These are phyloP conservation scores for Crossaster papposus DNA, from an alignment of 53 echinoderm and acorn worm genomes.

Conservation along the genomic window DNA sequence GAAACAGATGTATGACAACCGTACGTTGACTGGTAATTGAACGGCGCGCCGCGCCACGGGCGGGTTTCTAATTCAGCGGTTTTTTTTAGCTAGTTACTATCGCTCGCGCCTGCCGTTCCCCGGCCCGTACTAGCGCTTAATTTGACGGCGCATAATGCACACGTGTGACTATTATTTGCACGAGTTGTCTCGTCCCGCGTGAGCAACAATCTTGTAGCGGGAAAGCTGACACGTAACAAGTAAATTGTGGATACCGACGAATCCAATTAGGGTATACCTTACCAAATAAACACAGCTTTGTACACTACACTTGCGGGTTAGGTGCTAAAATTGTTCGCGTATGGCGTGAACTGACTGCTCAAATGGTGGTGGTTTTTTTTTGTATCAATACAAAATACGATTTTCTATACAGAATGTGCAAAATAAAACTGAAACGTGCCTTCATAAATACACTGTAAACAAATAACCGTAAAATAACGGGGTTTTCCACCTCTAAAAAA, in stretches of 20 bases:
- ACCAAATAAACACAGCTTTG: neutral
- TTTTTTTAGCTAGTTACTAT: neutral
- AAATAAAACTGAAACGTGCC: too few species aligned
- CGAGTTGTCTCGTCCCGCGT: neutral
- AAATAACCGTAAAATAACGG: too few species aligned
- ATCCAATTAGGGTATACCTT: neutral
- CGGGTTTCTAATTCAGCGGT: neutral
- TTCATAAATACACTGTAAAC: too few species aligned
- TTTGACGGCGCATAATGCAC: neutral
- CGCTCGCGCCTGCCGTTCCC: too few species aligned
- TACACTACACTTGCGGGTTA: neutral
- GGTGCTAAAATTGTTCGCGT: too few species aligned
- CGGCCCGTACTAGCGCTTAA: neutral
- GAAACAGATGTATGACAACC: neutral
- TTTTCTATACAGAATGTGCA: too few species aligned
- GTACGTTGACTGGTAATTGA: too few species aligned
- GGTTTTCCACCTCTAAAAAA: too few species aligned
- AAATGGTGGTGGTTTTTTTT: too few species aligned
- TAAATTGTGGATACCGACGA: neutral
- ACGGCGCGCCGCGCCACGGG: neutral
- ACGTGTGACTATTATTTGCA: neutral
- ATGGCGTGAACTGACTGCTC: too few species aligned
- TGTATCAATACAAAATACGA: too few species aligned
- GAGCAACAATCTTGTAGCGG: neutral
- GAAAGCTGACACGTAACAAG: neutral